Base-by-base conservation (phyloP, 2,888 invertebrate genomes). In the Spodoptera exigua region DNA sequence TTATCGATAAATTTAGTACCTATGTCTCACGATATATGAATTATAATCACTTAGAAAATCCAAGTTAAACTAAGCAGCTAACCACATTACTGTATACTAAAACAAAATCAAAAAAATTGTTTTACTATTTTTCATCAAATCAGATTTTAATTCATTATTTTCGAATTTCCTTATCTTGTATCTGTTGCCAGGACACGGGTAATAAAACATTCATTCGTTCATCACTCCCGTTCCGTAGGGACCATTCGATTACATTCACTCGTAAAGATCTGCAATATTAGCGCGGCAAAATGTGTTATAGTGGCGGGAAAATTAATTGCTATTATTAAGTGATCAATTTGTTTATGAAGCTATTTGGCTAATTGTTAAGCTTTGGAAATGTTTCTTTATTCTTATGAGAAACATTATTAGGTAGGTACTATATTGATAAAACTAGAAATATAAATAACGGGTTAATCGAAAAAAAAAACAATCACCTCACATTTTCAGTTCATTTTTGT, bases 121-220 rank as follows among this genome's bases (percentile, higher is more conserved):
- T 37, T 17, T 9, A 67, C 68, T 60, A 27, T 14, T 32, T 59
- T 48, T 32, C 60, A 59, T 44, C 39, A n/a, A 44, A 59, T 60
- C 48, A 45, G 39, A 47, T 43, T 46, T n/a, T n/a, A n/a, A n/a
- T 55, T 36, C 13, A 61, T 63, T 49, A 63, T 35, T 40, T 44
- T 18, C 32, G 37, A 45, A 46, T 37, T 54, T 62, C 63, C 63
- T 66, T 63, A 62, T 51, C 51, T 54, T 52, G 41, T 65, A 58
- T 49, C 44, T 37, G 64, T 49, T 56, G 67, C 60, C 46, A 54
- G 35, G 43, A 45, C 56, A 34, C 55, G 61, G 73, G 69, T 73
- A 75, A 81, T 85, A 79, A 82, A 83, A 80, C 79, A 85, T 83
- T 85, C 79, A 84, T 76, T 83, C 76, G 77, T 78, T 85, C 84